Evolutionary conservation across 2,797 vertebrate species (phyloP), one percentile per base, ranked within the genome.

Genomic region (Phalloptychus januarius): DNA sequence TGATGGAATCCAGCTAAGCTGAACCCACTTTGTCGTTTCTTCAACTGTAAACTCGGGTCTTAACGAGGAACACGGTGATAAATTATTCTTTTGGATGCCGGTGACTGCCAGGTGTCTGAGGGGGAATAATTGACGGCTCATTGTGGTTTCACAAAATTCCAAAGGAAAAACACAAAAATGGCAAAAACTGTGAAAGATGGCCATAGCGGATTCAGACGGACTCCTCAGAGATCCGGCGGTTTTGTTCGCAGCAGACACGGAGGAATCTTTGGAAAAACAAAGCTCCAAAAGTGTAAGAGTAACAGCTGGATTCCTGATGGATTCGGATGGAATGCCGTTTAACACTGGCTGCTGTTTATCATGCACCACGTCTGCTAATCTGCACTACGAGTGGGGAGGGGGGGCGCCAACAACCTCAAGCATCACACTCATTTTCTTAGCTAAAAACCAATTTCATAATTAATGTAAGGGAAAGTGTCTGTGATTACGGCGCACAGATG

Each of bases 401-500:
- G 25, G 11, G 70, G 63, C 10, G 2, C 12, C 45, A 76, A 74
- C 42, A 79, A 73, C 74, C 70, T 63, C 36, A 50, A 80, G 33
- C 73, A 28, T 76, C 46, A 76, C 44, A 76, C n/a, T 52, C 16
- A n/a, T 79, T 76, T 69, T 79, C 31, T 44, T 48, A 20, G 40
- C 69, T 54, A 40, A 75, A 77, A 70, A 46, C n/a, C 12, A 38
- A 31, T 65, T 69, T 83, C 61, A 52, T 72, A 67, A 56, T 83
- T 75, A 56, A 63, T 72, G 54, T 45, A 72, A 65, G 44, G 38
- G 33, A 71, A 73, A n/a, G 36, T 67, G 56, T 81, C 38, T 79
- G 71, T 77, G 20, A 76, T 82, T 78, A 13, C 75, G 48, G 38
- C 81, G 71, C 58, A n/a, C 79, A 75, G 79, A 76, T 48, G 72